Evolutionary conservation across 37 sponge, comb jelly and placozoan genomes (phyloP).

Genomic region (Dysidea cf. avara): DNA sequence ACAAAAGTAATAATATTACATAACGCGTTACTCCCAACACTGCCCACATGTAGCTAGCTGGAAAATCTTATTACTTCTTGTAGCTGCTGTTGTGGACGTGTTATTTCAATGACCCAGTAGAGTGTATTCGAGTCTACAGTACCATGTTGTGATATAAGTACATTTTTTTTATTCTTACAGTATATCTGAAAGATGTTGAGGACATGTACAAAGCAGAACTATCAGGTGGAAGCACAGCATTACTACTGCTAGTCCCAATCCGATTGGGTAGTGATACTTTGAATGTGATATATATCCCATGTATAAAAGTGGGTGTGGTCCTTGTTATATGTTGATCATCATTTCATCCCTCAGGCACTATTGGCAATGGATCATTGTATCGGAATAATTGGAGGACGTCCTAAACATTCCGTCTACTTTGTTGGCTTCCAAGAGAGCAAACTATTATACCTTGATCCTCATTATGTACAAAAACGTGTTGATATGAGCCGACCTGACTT

Average conservation of each 20-base stretch:
- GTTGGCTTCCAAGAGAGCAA: conserved; percentile 94
- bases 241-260: conserved; percentile 87
- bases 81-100: too few relatives aligned
- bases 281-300: conserved; percentile 80
- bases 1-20: too few relatives aligned
- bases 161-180: conserved; percentile 22
- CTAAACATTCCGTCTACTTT: conserved; percentile 96
- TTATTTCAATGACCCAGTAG: too few relatives aligned
- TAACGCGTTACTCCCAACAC: too few relatives aligned
- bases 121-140: neutral
- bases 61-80: too few relatives aligned
- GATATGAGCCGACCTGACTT: neutral
- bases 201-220: conserved; percentile 25
- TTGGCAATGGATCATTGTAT: conserved; percentile 81
- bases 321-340: neutral
- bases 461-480: conserved; percentile 75
- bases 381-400: conserved; percentile 95
- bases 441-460: conserved; percentile 94
- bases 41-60: too few relatives aligned
- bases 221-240: too few relatives aligned
- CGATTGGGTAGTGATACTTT: conserved; percentile 88
- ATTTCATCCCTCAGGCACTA: conserved; percentile 51
- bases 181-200: conserved; percentile 73
- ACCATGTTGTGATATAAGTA: too few relatives aligned
- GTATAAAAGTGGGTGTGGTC: conserved; percentile 76